Conservation (phyloP, 2,888 invertebrate species). For the Acrobasis suavella region DNA sequence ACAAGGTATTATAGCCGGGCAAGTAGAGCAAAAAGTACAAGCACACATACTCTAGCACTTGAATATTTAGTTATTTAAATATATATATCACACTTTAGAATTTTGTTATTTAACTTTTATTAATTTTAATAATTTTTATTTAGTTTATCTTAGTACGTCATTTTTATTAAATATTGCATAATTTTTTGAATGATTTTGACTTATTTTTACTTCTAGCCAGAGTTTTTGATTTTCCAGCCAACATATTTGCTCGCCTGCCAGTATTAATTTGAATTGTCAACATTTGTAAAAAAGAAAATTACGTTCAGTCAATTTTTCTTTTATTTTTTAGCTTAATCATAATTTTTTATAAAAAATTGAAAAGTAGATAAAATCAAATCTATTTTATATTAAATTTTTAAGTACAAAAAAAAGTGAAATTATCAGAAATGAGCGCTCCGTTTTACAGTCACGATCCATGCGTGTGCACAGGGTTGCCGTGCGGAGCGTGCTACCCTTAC, state of each 20-base stretch:
- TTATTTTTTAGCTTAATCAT: not conserved
- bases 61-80: not conserved
- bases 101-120: constrained; percentile 28
- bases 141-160: constrained; percentile 5
- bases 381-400: constrained; percentile 26
- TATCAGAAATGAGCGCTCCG: constrained; percentile 67
- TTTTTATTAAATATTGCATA: not conserved
- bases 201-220: not conserved
- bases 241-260: not conserved
- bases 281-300: not conserved
- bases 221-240: not conserved
- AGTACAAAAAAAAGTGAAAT: constrained; percentile 40
- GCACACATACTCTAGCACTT: constrained; percentile 50
- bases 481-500: constrained; percentile 72
- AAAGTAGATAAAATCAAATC: constrained; percentile 27
- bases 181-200: constrained; percentile 9
- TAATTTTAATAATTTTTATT: constrained; percentile 11
- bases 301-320: not conserved
- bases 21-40: constrained; percentile 61
- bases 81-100: constrained; percentile 27
- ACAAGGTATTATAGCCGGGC: constrained; percentile 69
- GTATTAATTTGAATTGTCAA: not conserved
- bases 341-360: constrained; percentile 19
- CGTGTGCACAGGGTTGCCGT: constrained; percentile 63
- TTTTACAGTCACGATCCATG: constrained; percentile 75